These are phyloP conservation scores for Neodiprion lecontei DNA, from an alignment of 1,140 invertebrate species.

Conservation along the genomic window DNA sequence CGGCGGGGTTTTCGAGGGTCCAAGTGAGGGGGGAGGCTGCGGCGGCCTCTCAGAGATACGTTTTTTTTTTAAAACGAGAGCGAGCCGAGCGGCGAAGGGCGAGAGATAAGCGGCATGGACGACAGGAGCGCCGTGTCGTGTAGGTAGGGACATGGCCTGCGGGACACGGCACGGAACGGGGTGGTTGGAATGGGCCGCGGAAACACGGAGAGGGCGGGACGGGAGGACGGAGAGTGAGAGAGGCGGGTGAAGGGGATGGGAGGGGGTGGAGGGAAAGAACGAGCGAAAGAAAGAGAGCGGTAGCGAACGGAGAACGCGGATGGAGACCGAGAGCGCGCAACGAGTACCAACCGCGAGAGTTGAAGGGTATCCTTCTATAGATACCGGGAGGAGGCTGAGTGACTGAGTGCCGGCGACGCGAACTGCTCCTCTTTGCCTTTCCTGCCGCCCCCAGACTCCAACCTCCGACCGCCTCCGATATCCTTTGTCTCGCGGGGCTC, in stretches of 20 bases:
- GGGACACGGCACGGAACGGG: slow-evolving; percentile 59
- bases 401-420: slow-evolving; percentile 19
- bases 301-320: slow-evolving; percentile 11
- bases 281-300: slow-evolving; percentile 30
- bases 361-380: slow-evolving; percentile 54
- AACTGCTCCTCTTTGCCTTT: slow-evolving; percentile 22
- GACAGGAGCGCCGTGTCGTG: slow-evolving; percentile 33
- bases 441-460: not conserved
- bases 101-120: slow-evolving; percentile 42
- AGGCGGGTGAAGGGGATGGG: slow-evolving; percentile 19
- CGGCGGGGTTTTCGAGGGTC: not conserved
- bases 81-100: slow-evolving; percentile 8
- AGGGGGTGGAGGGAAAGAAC: slow-evolving; percentile 23
- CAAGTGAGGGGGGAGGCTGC: not conserved
- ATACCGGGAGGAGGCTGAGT: slow-evolving; percentile 20
- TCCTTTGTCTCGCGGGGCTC: not conserved
- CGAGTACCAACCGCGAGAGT: slow-evolving; percentile 23
- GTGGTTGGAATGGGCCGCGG: slow-evolving; percentile 61
- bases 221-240: slow-evolving; percentile 38
- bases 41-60: not conserved
- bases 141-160: slow-evolving; percentile 60
- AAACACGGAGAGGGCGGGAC: slow-evolving; percentile 60
- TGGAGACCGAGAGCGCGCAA: slow-evolving; percentile 27
- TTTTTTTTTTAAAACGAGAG: not conserved
- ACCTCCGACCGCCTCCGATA: not conserved